Evolutionary conservation across 2,113 vertebrate genomes (phyloP).

Genomic region (Ophiodon elongatus): DNA sequence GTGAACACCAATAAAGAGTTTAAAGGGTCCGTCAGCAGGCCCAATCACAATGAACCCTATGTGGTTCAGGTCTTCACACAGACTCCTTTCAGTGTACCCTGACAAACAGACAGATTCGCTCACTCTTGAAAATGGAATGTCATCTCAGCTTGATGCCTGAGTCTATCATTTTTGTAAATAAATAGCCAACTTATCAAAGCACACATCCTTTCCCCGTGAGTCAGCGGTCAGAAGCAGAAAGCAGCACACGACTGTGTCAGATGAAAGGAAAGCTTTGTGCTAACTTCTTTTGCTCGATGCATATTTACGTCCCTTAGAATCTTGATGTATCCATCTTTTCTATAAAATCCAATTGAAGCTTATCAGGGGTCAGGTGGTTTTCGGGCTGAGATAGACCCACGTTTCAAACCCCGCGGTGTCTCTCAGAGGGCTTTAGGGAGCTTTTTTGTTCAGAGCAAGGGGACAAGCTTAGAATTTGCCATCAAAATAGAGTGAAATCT

Average conservation of each 20-base stretch:
- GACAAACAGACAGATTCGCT: conserved; percentile 14
- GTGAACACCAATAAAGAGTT: conserved; percentile 41
- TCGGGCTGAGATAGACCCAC: conserved; percentile 9
- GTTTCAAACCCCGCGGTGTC: background rate
- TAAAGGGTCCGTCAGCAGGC: conserved; percentile 37
- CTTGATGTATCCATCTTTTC: background rate
- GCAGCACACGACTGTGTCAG: background rate
- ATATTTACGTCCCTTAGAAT: conserved; percentile 2
- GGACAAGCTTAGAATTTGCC: conserved; percentile 22
- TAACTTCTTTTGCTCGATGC: background rate
- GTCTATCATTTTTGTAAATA: conserved; percentile 13
- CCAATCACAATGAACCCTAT: too few relatives aligned
- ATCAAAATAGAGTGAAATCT: conserved; percentile 44
- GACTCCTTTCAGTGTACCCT: background rate
- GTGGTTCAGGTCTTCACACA: conserved; percentile 3
- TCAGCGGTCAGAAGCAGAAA: background rate
- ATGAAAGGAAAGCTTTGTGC: background rate
- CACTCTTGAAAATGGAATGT: conserved; percentile 17
- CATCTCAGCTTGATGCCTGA: background rate
- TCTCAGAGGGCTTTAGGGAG: conserved; percentile 12
- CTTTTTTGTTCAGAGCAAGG: conserved; percentile 12
- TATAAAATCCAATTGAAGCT: conserved; percentile 10
- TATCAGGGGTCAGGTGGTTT: conserved; percentile 16
- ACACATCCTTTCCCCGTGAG: background rate
- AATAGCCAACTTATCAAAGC: background rate